Evolutionary conservation across 2,113 vertebrate genomes (phyloP).

Genomic region (Emydocephalus ijimae): DNA sequence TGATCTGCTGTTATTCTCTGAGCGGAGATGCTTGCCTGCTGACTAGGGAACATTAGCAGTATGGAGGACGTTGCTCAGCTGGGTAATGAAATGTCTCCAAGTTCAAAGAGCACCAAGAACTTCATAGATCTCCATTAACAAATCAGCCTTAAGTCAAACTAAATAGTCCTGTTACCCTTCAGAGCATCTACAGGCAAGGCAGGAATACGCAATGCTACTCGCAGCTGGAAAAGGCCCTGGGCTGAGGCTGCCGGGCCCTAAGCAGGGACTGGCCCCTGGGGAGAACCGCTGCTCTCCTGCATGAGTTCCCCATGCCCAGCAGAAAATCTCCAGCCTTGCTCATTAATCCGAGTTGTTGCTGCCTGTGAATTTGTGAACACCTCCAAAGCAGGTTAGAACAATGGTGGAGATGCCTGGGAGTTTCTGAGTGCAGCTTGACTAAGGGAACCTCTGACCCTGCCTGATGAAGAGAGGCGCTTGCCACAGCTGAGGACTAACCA

Average conservation of each 20-base stretch:
- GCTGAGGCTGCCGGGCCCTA: not conserved
- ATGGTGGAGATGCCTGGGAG: not conserved
- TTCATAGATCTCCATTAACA: not conserved
- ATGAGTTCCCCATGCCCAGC: not conserved
- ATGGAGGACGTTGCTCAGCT: not conserved
- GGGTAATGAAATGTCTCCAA: not conserved
- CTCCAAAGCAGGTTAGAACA: not conserved
- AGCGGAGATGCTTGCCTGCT: not conserved
- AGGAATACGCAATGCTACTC: not conserved
- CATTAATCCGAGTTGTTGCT: not conserved
- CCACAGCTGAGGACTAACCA: not conserved
- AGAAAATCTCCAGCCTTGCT: not conserved
- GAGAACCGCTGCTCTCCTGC: not conserved
- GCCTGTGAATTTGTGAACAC: not conserved
- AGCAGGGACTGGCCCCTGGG: not conserved
- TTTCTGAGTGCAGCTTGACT: not conserved
- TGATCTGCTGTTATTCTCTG: not conserved
- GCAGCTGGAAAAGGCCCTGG: not conserved
- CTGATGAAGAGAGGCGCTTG: not conserved
- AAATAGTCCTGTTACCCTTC: not conserved
- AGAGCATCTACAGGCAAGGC: not conserved
- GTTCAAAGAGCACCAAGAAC: not conserved
- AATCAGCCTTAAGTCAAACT: not conserved
- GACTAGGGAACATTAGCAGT: not conserved
- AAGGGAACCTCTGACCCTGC: not conserved